phyloP scores from a whole-genome alignment of 2,113 vertebrate species.

The Chelonoidis abingdonii region DNA sequence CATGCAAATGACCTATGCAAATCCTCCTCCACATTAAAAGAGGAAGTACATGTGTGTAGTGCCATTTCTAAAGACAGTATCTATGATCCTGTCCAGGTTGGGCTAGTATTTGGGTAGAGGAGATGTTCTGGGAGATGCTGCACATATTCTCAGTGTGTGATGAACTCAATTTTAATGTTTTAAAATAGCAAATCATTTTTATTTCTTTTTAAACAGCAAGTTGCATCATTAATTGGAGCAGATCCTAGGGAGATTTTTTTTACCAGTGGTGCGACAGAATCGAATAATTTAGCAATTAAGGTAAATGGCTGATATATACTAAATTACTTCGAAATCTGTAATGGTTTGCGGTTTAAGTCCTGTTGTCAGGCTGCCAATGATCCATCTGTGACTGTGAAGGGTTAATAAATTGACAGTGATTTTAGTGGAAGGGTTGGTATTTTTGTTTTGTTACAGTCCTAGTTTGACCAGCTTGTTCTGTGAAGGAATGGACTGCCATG shows the following conservation, averaged over 20 bases:
- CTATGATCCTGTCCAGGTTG: not conserved
- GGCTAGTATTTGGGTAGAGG: not conserved
- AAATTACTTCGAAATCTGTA: not conserved
- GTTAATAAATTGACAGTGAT: not conserved
- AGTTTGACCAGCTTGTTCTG: not conserved
- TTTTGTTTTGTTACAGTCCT: not conserved
- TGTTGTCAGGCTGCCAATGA: not conserved
- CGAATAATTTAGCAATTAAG: conserved; percentile 98
- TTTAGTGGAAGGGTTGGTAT: not conserved
- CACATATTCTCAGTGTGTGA: not conserved
- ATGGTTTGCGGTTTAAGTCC: not conserved
- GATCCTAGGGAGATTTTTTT: conserved; percentile 97
- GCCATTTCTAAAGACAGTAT: too few species aligned
- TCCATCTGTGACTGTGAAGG: not conserved
- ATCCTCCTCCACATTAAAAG: not conserved
- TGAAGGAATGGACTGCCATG: not conserved
- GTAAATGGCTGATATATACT: conserved; percentile 71
- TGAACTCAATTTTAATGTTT: not conserved
- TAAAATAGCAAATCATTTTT: not conserved
- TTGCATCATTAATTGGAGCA: conserved; percentile 92
- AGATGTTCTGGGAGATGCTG: not conserved
- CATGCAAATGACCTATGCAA: not conserved
- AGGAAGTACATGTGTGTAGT: not conserved
- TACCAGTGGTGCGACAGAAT: conserved; percentile 97
- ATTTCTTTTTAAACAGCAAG: conserved; percentile 84